These are phyloP conservation scores for Eutolmus rufibarbis DNA, from an alignment of 2,888 invertebrate genomes.

Conservation along the genomic window DNA sequence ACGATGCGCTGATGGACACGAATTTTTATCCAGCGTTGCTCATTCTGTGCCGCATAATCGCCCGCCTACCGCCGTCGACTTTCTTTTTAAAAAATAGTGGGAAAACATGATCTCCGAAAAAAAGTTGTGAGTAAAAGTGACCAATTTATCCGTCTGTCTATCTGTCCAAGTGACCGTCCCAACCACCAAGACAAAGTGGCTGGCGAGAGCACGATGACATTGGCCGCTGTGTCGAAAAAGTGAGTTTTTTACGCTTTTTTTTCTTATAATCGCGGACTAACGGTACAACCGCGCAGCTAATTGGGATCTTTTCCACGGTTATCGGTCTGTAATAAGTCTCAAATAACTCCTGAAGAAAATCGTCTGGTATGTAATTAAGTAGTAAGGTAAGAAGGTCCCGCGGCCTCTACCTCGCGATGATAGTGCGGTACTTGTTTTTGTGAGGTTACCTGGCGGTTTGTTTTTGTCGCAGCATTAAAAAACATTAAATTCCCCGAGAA, in stretches of 20 bases:
- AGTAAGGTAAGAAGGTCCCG: not conserved
- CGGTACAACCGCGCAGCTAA: not conserved
- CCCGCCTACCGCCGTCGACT: not conserved
- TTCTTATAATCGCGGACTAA: not conserved
- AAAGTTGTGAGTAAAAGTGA: not conserved
- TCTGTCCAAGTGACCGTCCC: not conserved
- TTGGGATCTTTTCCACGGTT: not conserved
- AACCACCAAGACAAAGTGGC: not conserved
- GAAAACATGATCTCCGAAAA: not conserved
- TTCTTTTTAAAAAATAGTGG: not conserved
- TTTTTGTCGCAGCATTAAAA: not conserved
- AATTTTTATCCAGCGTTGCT: not conserved
- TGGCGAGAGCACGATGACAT: not conserved
- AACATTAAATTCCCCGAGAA: not conserved
- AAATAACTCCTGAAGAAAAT: not conserved
- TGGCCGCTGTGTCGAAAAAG: not conserved
- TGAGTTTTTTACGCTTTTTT: not conserved
- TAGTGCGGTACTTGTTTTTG: not conserved
- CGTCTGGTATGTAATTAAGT: not conserved
- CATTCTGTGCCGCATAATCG: not conserved
- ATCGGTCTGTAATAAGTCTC: not conserved
- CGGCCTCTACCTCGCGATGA: not conserved
- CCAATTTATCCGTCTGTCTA: not conserved
- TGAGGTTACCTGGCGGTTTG: not conserved
- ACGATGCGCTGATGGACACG: too few relatives aligned